Percentiles rank a stretch among this genome's conserved stretches.
Evolutionary conservation across 2,113 vertebrate genomes (phyloP).

Genomic region (Pomatorhinus ruficollis): DNA sequence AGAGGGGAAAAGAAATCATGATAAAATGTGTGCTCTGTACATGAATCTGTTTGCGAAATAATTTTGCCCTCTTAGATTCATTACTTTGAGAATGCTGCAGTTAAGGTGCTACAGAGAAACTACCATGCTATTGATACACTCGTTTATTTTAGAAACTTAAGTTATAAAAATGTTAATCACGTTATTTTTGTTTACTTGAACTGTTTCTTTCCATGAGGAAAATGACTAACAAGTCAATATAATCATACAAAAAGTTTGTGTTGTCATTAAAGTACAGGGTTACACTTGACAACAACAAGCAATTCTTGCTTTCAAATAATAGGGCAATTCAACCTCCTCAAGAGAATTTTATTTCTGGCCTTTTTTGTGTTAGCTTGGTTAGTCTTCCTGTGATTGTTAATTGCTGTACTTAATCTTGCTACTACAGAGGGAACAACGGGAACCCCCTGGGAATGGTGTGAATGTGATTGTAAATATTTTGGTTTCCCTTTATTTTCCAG

Average conservation of each 20-base stretch:
- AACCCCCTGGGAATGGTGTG: background rate
- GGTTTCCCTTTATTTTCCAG: background rate
- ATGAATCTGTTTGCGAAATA: background rate
- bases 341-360: background rate
- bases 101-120: background rate
- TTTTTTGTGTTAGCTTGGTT: background rate
- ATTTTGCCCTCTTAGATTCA: background rate
- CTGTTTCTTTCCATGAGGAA: background rate
- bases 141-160: background rate
- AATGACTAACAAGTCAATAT: background rate
- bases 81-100: background rate
- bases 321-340: background rate
- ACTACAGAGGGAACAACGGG: background rate
- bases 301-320: background rate
- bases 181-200: background rate
- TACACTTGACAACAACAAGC: background rate
- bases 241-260: background rate
- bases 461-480: background rate
- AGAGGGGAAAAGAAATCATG: background rate
- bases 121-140: background rate
- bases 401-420: background rate
- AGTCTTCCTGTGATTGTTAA: constrained; percentile 4
- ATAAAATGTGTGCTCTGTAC: background rate
- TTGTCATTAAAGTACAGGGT: background rate
- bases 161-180: background rate